Conservation (phyloP, 2,113 vertebrate species). For the Anguilla japonica region DNA sequence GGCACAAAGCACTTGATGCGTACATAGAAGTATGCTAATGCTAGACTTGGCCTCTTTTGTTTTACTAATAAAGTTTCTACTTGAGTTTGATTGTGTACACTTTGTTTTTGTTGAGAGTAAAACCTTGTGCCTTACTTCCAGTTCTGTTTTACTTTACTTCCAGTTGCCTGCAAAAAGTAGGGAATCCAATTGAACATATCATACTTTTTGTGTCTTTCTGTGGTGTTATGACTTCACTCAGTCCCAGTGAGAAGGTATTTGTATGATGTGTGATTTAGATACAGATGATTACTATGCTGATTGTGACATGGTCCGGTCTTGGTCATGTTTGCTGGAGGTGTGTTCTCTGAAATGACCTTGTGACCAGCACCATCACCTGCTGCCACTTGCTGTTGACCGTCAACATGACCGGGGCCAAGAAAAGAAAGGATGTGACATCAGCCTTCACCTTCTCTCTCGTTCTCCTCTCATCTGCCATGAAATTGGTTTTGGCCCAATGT, state of each 20-base stretch:
- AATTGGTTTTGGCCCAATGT: background rate
- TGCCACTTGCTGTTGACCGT: background rate
- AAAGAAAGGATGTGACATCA: background rate
- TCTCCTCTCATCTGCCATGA: background rate
- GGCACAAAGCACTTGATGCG: conserved; percentile 50
- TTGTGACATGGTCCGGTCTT: background rate
- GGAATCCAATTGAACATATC: background rate
- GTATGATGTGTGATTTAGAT: background rate
- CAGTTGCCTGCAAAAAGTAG: too few relatives aligned
- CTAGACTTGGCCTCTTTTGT: conserved; percentile 65
- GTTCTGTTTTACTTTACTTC: too few relatives aligned
- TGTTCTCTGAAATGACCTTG: background rate
- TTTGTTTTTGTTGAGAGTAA: background rate
- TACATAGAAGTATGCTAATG: conserved; percentile 37
- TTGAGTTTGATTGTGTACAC: conserved; percentile 2
- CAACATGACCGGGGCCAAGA: background rate
- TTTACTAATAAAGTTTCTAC: conserved; percentile 77
- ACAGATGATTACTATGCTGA: background rate
- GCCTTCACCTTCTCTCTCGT: background rate
- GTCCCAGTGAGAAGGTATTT: background rate
- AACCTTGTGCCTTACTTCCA: too few relatives aligned
- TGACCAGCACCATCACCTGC: background rate
- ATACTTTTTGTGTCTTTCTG: background rate
- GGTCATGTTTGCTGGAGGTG: background rate
- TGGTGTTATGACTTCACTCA: background rate